phyloP scores from a whole-genome alignment of 2,797 vertebrate genomes.

The Hozukius guyotensis region DNA sequence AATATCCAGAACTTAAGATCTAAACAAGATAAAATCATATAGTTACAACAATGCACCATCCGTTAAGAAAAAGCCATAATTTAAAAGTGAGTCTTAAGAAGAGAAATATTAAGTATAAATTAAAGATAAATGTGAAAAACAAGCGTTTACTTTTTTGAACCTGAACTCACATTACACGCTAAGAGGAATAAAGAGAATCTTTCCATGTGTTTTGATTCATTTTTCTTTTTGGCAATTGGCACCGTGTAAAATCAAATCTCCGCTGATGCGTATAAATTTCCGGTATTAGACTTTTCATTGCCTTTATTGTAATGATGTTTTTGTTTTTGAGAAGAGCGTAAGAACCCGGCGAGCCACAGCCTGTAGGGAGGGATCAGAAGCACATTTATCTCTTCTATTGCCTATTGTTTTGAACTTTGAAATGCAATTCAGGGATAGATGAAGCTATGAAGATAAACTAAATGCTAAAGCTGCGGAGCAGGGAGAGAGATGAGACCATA shows the following conservation, averaged over 20 bases:
- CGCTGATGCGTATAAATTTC: slow-evolving; percentile 48
- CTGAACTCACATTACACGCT: background rate
- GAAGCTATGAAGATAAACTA: slow-evolving; percentile 64
- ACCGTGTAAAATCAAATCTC: slow-evolving; percentile 54
- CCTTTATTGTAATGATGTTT: slow-evolving; percentile 57
- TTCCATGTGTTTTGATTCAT: slow-evolving; percentile 39
- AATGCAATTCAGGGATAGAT: slow-evolving; percentile 72
- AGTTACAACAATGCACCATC: too few relatives aligned
- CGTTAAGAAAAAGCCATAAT: too few relatives aligned
- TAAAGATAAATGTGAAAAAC: background rate
- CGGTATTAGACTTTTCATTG: slow-evolving; percentile 57
- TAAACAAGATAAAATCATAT: too few relatives aligned
- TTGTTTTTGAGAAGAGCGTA: slow-evolving; percentile 45
- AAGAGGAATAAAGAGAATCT: slow-evolving; percentile 12
- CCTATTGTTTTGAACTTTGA: slow-evolving; percentile 67
- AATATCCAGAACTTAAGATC: too few relatives aligned
- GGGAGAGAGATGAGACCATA: slow-evolving; percentile 54
- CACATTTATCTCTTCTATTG: slow-evolving; percentile 66
- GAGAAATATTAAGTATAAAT: background rate
- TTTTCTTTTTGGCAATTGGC: slow-evolving; percentile 32
- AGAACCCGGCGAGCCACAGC: slow-evolving; percentile 52
- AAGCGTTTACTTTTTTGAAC: background rate
- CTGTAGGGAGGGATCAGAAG: slow-evolving; percentile 72
- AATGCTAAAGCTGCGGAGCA: slow-evolving; percentile 60
- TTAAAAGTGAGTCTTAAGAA: too few relatives aligned